These are phyloP conservation scores for Manduca sexta DNA, from an alignment of 1,140 invertebrate genomes.

Conservation along the genomic window DNA sequence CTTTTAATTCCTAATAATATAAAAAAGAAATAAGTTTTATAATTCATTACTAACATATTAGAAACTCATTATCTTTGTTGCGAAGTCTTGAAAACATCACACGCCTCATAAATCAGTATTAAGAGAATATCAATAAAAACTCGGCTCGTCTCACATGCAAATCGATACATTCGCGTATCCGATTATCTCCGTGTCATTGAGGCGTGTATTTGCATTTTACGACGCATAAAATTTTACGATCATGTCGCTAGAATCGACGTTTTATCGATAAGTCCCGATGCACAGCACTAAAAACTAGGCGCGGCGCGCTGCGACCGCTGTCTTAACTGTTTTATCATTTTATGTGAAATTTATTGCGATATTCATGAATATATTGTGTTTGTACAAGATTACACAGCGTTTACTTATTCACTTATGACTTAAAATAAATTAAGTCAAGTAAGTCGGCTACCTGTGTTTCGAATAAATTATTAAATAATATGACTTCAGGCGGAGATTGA, in stretches of 20 bases:
- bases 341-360: conserved; percentile 34
- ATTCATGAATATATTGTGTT: conserved; percentile 5
- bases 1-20: too few relatives aligned
- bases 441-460: too few relatives aligned
- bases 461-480: too few relatives aligned
- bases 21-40: too few relatives aligned
- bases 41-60: too few relatives aligned
- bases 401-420: neutral
- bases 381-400: neutral
- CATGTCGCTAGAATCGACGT: conserved; percentile 50
- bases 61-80: too few relatives aligned
- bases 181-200: conserved; percentile 41
- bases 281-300: conserved; percentile 19
- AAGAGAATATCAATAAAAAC: neutral
- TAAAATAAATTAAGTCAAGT: too few relatives aligned
- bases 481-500: too few relatives aligned
- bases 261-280: conserved; percentile 41
- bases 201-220: conserved; percentile 52
- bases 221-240: conserved; percentile 49
- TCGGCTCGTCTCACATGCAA: conserved; percentile 16
- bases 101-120: neutral
- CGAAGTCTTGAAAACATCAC: too few relatives aligned
- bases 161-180: conserved; percentile 34
- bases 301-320: conserved; percentile 14
- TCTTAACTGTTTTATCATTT: conserved; percentile 23